A percentile compares a stretch with the other conserved stretches of the same genome.
Conservation (phyloP, 2,888 invertebrate genomes). For the Drosophila pegasa region DNA sequence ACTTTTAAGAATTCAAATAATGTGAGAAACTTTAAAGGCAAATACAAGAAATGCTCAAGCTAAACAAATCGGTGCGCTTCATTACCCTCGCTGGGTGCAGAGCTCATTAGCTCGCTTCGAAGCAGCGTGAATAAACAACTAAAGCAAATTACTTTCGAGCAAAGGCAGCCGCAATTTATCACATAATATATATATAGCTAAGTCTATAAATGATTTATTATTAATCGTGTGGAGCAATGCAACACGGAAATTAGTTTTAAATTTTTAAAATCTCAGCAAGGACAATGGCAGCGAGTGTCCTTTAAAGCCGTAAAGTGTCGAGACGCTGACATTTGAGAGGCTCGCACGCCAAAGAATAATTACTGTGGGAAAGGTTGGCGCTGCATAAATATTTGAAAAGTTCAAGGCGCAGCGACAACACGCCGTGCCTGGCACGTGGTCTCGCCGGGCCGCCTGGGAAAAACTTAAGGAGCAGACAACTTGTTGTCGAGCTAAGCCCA, state of each 20-base stretch:
- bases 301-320: constrained; percentile 26
- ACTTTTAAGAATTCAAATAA: background rate
- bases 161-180: background rate
- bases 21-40: background rate
- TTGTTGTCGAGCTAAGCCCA: constrained; percentile 39
- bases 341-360: constrained; percentile 49
- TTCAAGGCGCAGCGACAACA: constrained; percentile 30
- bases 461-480: constrained; percentile 38
- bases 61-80: constrained; percentile 12
- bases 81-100: constrained; percentile 19
- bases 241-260: constrained; percentile 14
- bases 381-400: constrained; percentile 58
- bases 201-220: constrained; percentile 3
- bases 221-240: background rate
- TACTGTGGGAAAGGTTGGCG: constrained; percentile 29
- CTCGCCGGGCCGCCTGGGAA: constrained; percentile 46
- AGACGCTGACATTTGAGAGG: constrained; percentile 31
- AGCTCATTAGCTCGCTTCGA: constrained; percentile 20
- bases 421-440: constrained; percentile 28
- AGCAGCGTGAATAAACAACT: constrained; percentile 36
- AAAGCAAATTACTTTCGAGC: constrained; percentile 33
- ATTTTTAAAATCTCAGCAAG: constrained; percentile 28
- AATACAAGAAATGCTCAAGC: background rate
- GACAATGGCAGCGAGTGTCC: constrained; percentile 28
- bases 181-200: background rate